These are phyloP conservation scores for Rhombomys opimus DNA, from an alignment of 2,113 vertebrate species.

Conservation along the genomic window DNA sequence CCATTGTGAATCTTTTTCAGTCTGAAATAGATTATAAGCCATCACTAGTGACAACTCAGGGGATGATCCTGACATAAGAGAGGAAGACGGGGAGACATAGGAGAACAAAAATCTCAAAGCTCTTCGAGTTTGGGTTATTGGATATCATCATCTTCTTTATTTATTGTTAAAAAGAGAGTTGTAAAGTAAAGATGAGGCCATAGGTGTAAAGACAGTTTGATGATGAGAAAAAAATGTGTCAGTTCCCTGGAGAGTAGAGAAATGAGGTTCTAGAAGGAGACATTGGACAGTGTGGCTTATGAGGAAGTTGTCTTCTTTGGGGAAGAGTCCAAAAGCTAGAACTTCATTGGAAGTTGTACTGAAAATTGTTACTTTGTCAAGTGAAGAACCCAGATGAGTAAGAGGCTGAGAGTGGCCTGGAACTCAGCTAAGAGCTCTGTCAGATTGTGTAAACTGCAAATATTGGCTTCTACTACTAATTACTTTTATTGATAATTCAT, in stretches of 20 bases:
- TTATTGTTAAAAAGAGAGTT: neutral
- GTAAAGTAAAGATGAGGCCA: neutral
- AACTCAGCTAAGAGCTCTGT: neutral
- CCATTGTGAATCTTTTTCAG: neutral
- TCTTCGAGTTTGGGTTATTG: neutral
- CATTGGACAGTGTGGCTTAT: rapidly evolving
- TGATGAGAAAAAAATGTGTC: neutral
- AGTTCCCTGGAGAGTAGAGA: rapidly evolving
- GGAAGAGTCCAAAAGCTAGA: neutral
- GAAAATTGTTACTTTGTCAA: neutral
- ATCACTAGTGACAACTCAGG: neutral
- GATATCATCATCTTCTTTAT: neutral
- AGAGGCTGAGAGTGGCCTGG: neutral
- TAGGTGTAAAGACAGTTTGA: neutral
- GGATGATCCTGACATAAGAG: neutral
- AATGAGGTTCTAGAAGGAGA: neutral
- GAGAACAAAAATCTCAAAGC: neutral
- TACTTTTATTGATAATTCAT: neutral
- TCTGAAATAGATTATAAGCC: neutral
- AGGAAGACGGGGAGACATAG: neutral
- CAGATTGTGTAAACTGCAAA: neutral
- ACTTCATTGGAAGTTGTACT: neutral
- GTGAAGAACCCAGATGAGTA: neutral
- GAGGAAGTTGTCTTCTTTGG: neutral
- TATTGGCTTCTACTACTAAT: neutral